A percentile compares a stretch with the other conserved stretches of the same genome.
These are phyloP conservation scores for Puffinus mauretanicus DNA, from an alignment of 2,113 vertebrate genomes.

Conservation along the genomic window DNA sequence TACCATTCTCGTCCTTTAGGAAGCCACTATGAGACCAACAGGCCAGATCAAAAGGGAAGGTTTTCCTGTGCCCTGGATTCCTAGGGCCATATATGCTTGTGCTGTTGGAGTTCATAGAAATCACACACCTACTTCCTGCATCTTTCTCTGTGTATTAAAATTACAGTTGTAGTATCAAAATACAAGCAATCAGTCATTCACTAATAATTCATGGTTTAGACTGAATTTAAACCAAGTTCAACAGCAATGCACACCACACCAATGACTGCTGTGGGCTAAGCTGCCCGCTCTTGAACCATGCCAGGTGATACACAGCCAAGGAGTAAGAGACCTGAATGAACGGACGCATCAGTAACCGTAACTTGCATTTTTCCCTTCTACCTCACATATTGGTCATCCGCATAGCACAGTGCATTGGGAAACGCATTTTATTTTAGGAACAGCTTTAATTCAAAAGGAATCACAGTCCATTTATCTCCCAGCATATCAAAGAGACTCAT, in stretches of 20 bases:
- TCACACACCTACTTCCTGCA: constrained; percentile 75
- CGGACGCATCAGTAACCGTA: fast-evolving
- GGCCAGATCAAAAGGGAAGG: constrained; percentile 78
- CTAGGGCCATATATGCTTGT: constrained; percentile 77
- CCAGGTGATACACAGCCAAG: not conserved
- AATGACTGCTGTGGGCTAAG: not conserved
- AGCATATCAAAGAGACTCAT: not conserved
- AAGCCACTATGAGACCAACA: constrained; percentile 82
- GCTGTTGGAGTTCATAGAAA: constrained; percentile 76
- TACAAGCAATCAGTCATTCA: not conserved
- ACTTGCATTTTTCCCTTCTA: not conserved
- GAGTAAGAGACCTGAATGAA: fast-evolving
- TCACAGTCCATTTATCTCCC: not conserved
- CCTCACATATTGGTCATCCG: not conserved
- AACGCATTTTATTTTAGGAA: constrained; percentile 5
- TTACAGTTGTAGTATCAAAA: not conserved
- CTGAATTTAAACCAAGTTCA: not conserved
- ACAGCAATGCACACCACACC: not conserved
- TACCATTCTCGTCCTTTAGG: constrained; percentile 62
- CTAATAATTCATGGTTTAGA: not conserved
- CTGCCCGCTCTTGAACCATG: not conserved
- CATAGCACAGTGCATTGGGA: not conserved
- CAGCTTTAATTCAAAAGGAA: not conserved
- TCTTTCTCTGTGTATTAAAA: constrained; percentile 71
- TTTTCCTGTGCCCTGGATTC: constrained; percentile 50